phyloP scores from a whole-genome alignment of 2,113 vertebrate genomes.

The Aphyosemion australe region DNA sequence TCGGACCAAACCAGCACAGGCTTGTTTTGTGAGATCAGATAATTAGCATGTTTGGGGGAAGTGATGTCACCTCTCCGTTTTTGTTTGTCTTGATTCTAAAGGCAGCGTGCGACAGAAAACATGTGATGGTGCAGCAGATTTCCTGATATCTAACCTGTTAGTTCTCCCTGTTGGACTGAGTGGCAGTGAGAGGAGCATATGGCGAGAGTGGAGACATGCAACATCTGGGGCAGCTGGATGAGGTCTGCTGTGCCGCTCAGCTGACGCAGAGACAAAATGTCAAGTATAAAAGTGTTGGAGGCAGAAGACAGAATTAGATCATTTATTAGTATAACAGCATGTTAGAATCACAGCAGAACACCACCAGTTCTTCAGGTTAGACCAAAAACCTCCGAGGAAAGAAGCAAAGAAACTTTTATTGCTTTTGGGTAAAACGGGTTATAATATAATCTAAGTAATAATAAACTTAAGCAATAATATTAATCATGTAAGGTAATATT shows the following conservation, averaged over 20 bases:
- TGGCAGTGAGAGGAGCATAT: constrained; percentile 14
- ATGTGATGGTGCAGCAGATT: constrained; percentile 11
- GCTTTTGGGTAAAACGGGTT: too few species aligned
- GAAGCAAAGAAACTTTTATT: too few species aligned
- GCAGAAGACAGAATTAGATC: constrained; percentile 9
- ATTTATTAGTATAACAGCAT: too few species aligned
- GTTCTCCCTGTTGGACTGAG: neutral
- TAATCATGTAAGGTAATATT: too few species aligned
- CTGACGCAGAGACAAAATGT: constrained; percentile 9
- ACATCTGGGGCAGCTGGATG: constrained; percentile 35
- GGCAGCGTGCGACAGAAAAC: constrained; percentile 2
- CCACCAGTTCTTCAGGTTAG: too few species aligned
- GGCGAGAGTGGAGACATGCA: constrained; percentile 13
- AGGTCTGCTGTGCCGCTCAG: constrained; percentile 32
- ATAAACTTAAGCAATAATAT: too few species aligned
- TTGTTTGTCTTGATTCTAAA: constrained; percentile 14
- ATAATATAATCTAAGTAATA: too few species aligned
- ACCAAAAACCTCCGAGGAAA: too few species aligned
- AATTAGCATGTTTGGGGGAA: constrained; percentile 55
- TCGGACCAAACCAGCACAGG: constrained; percentile 41
- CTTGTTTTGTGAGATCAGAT: constrained; percentile 50
- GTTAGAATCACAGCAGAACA: too few species aligned
- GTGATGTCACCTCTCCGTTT: constrained; percentile 24
- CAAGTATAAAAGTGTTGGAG: constrained; percentile 6
- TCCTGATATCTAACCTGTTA: constrained; percentile 15